These are phyloP conservation scores for Drosophila albomicans DNA, from an alignment of 1,140 invertebrate genomes.

Conservation along the genomic window DNA sequence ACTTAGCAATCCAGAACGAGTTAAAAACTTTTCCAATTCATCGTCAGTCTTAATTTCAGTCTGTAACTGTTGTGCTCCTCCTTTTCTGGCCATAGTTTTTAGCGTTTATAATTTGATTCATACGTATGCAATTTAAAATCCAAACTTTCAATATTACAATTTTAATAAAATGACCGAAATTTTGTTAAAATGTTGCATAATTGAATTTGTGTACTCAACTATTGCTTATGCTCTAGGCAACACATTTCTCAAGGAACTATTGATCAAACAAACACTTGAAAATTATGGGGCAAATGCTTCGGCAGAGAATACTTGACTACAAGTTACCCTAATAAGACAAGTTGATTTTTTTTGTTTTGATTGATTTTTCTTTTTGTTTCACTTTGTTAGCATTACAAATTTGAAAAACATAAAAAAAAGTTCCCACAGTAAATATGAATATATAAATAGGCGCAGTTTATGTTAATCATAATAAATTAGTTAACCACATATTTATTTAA, in stretches of 20 bases:
- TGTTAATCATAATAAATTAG: conserved; percentile 57
- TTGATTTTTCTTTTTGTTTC: too few species aligned
- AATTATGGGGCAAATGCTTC: too few species aligned
- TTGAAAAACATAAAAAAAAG: neutral
- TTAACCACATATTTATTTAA: conserved; percentile 67
- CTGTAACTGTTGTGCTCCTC: conserved; percentile 90
- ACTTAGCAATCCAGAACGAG: conserved; percentile 92
- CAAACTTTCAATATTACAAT: conserved; percentile 22
- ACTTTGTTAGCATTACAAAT: too few species aligned
- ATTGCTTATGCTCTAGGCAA: neutral
- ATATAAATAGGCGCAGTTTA: conserved; percentile 15
- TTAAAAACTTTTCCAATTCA: conserved; percentile 93
- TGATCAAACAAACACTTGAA: conserved; percentile 61
- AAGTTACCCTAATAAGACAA: too few species aligned
- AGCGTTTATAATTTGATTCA: conserved; percentile 7
- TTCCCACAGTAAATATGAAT: neutral
- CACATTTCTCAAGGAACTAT: conserved; percentile 57
- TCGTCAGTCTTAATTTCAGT: conserved; percentile 92
- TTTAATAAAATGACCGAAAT: conserved; percentile 24
- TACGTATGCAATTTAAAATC: conserved; percentile 23
- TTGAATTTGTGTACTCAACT: conserved; percentile 7
- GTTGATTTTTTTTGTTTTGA: too few species aligned
- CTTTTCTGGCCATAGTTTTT: conserved; percentile 88
- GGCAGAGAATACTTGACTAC: too few species aligned
- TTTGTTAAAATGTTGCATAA: conserved; percentile 15